These are phyloP conservation scores for Punctoribates punctum DNA, from an alignment of 2,888 invertebrate species.

Conservation along the genomic window DNA sequence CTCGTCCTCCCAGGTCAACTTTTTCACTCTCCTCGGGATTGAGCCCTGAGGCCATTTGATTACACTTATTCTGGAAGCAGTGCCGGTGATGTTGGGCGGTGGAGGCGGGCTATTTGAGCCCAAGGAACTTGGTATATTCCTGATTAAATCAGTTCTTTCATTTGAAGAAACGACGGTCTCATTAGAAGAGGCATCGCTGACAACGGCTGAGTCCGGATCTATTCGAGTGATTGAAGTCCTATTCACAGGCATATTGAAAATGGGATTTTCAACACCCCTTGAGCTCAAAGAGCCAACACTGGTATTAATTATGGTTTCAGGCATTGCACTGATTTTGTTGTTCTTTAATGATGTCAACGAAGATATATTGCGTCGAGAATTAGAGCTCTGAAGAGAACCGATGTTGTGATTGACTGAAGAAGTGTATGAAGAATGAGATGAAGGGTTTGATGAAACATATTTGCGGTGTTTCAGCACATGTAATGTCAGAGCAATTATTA, in stretches of 20 bases:
- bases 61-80: conserved; percentile 41
- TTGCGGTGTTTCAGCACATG: conserved; percentile 60
- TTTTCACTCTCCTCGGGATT: conserved; percentile 69
- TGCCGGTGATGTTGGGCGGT: conserved; percentile 8
- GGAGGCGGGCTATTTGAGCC: conserved; percentile 42
- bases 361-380: conserved; percentile 29
- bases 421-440: conserved; percentile 57
- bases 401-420: conserved; percentile 27
- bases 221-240: conserved; percentile 35
- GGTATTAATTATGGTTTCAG: not conserved
- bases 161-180: not conserved
- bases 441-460: conserved; percentile 39
- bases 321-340: conserved; percentile 9
- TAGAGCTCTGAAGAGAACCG: not conserved
- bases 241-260: conserved; percentile 47
- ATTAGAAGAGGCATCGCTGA: conserved; percentile 41
- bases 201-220: conserved; percentile 45
- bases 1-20: conserved; percentile 72
- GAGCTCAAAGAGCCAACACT: conserved; percentile 19
- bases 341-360: conserved; percentile 31
- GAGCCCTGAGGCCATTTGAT: conserved; percentile 64
- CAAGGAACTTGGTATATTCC: conserved; percentile 5
- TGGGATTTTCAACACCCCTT: conserved; percentile 49
- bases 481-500: conserved; percentile 69
- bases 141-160: conserved; percentile 15